These are phyloP conservation scores for Thelohanellus kitauei DNA, from an alignment of 30 jellyfish, hydroid and myxozoan species.

Conservation along the genomic window DNA sequence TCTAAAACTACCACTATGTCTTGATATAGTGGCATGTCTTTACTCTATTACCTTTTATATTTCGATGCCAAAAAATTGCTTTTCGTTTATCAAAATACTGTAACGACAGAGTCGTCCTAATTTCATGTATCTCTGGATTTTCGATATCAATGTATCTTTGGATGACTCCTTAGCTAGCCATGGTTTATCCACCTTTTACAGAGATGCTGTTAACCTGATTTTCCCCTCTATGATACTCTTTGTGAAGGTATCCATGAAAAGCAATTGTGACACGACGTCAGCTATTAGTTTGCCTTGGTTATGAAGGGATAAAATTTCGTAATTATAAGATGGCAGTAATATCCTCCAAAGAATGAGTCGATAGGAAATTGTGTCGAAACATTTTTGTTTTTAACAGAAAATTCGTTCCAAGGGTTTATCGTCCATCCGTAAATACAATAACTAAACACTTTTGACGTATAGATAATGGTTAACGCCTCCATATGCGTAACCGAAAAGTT, in stretches of 20 bases:
- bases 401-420: slow-evolving; percentile 7
- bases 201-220: too few species aligned
- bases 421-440: slow-evolving; percentile 20
- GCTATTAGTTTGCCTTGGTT: slow-evolving; percentile 1
- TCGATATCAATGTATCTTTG: slow-evolving; percentile 7
- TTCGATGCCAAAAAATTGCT: too few species aligned
- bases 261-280: slow-evolving; percentile 3
- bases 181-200: slow-evolving; percentile 2
- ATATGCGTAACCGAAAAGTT: slow-evolving; percentile 20
- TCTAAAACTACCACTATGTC: too few species aligned
- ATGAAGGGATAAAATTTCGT: too few species aligned
- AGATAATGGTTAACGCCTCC: slow-evolving; percentile 18
- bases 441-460: slow-evolving; percentile 19
- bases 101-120: too few species aligned
- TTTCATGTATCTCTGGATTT: slow-evolving; percentile 1
- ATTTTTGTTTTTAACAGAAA: slow-evolving; percentile 11
- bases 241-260: neutral
- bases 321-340: too few species aligned
- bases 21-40: too few species aligned
- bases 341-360: slow-evolving; percentile 8
- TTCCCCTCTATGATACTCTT: neutral
- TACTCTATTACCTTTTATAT: too few species aligned
- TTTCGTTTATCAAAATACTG: too few species aligned
- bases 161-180: neutral
- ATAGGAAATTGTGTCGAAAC: slow-evolving; percentile 14